Percentiles rank a stretch among this genome's conserved stretches.
Conservation (phyloP, 2,888 invertebrate genomes). For the Hypselothyrea guttata region DNA sequence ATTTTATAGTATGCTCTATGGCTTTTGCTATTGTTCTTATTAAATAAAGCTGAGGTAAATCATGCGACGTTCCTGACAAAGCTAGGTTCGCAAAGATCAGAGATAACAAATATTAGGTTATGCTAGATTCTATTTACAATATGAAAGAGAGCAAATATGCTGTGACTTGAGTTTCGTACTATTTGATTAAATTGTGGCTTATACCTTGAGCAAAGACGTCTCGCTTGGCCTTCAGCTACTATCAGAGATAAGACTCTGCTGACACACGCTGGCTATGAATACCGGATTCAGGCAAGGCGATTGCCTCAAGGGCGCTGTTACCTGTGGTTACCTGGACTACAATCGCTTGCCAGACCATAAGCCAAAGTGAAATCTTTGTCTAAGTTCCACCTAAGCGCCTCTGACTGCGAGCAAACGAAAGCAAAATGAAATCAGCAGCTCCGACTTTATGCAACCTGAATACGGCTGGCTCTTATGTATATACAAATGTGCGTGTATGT, state of each 20-base stretch:
- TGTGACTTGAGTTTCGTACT: too few relatives aligned
- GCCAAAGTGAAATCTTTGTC: slow-evolving; percentile 54
- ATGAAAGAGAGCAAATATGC: not conserved
- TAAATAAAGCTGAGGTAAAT: too few relatives aligned
- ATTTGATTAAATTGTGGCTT: too few relatives aligned
- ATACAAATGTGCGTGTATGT: slow-evolving; percentile 5
- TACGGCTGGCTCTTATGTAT: not conserved
- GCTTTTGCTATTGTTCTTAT: too few relatives aligned
- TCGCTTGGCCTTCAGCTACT: not conserved
- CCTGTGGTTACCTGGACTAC: slow-evolving; percentile 44
- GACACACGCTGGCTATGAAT: slow-evolving; percentile 23
- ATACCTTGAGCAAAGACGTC: not conserved
- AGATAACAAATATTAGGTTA: not conserved
- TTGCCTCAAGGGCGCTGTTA: slow-evolving; percentile 25
- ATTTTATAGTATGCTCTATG: too few relatives aligned
- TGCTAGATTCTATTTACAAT: not conserved
- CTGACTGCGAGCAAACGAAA: slow-evolving; percentile 1
- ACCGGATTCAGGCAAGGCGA: slow-evolving; percentile 14
- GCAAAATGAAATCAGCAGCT: slow-evolving; percentile 18
- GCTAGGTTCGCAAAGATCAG: not conserved
- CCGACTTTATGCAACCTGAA: slow-evolving; percentile 1
- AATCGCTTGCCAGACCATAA: slow-evolving; percentile 26
- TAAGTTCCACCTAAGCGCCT: slow-evolving; percentile 34
- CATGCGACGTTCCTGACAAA: too few relatives aligned
- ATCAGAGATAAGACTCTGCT: slow-evolving; percentile 27